Conservation (phyloP, 2,113 vertebrate species). For the Naja naja region DNA sequence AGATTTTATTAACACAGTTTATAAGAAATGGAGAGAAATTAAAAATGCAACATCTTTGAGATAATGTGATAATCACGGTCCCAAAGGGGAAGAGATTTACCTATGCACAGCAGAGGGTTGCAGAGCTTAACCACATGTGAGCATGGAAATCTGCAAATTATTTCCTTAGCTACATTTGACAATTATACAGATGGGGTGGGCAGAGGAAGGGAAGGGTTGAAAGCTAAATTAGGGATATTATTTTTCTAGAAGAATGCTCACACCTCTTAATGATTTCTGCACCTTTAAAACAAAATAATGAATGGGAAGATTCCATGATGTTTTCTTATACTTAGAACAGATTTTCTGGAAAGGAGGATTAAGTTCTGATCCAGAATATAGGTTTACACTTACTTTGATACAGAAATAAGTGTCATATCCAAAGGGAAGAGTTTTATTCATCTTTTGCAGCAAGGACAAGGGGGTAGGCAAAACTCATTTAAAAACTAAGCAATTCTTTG, state of each 20-base stretch:
- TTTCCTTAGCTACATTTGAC: constrained; percentile 61
- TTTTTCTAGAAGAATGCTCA: constrained; percentile 6
- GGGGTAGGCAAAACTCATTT: background rate
- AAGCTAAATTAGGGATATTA: constrained; percentile 30
- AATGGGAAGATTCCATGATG: background rate
- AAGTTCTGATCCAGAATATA: background rate
- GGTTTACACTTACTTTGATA: background rate
- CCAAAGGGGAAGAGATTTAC: constrained; percentile 54
- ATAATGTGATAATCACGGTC: constrained; percentile 66
- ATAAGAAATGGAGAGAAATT: constrained; percentile 71
- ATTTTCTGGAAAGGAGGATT: background rate
- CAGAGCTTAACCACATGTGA: constrained; percentile 56
- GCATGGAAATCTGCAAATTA: constrained; percentile 45
- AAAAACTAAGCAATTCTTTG: background rate
- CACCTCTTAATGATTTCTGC: background rate
- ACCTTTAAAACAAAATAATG: background rate
- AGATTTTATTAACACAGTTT: constrained; percentile 78
- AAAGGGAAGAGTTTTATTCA: background rate
- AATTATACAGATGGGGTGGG: constrained; percentile 30
- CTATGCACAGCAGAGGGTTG: constrained; percentile 37
- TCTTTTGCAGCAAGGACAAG: background rate
- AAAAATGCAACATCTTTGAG: constrained; percentile 61
- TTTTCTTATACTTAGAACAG: background rate
- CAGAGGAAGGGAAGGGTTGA: background rate
- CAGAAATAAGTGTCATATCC: background rate